phyloP scores from a whole-genome alignment of 2,113 vertebrate species.

The Chlorocebus sabaeus region DNA sequence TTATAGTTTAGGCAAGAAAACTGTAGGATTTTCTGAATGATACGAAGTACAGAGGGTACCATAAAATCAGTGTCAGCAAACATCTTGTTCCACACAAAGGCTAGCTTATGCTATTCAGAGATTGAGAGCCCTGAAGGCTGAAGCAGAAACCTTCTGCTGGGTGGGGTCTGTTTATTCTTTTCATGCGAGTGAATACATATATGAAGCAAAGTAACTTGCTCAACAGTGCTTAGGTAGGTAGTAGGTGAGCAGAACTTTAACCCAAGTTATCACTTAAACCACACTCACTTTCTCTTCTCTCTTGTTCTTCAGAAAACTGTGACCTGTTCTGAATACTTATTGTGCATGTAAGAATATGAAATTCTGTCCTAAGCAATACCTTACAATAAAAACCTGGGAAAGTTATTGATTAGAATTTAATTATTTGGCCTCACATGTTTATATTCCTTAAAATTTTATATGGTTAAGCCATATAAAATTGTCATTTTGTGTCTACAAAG shows the following conservation, averaged over 20 bases:
- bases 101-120: background rate
- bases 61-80: background rate
- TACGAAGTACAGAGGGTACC: background rate
- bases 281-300: background rate
- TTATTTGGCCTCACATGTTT: background rate
- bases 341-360: background rate
- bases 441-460: background rate
- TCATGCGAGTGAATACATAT: background rate
- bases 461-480: background rate
- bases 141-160: background rate
- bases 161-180: background rate
- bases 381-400: background rate
- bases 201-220: background rate
- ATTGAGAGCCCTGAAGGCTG: background rate
- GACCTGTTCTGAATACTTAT: background rate
- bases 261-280: background rate
- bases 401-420: slow-evolving; percentile 6
- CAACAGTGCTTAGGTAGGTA: background rate
- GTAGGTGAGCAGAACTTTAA: background rate
- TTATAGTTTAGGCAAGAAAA: background rate
- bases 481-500: background rate
- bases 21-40: background rate
- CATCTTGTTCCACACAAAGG: background rate
- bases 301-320: background rate
- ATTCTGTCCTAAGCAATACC: background rate